These are phyloP conservation scores for Pygoscelis adeliae DNA, from an alignment of 2,113 vertebrate genomes.

Conservation along the genomic window DNA sequence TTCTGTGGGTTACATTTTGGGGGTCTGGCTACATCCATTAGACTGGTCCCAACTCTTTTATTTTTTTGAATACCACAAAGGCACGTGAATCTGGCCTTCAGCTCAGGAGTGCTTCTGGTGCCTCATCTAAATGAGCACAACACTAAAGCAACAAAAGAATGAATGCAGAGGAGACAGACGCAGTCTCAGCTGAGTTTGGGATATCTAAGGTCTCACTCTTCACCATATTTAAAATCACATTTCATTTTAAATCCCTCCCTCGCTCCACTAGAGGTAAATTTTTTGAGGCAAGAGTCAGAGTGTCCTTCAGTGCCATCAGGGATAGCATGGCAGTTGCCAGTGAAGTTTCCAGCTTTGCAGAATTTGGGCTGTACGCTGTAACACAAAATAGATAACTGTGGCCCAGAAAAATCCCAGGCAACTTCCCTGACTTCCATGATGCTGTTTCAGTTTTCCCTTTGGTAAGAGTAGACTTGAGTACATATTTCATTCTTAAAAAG, in stretches of 20 bases:
- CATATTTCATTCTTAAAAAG: not conserved
- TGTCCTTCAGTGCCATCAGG: fast-evolving
- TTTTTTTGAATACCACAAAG: fast-evolving
- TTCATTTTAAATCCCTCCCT: not conserved
- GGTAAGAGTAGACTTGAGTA: not conserved
- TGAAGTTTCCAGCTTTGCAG: not conserved
- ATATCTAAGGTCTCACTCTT: not conserved
- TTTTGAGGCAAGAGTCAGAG: not conserved
- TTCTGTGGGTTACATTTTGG: not conserved
- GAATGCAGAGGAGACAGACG: fast-evolving
- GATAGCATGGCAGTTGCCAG: not conserved
- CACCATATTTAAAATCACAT: not conserved
- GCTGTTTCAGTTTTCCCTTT: not conserved
- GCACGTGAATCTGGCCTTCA: not conserved
- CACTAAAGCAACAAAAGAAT: not conserved
- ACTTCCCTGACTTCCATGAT: not conserved
- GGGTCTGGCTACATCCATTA: not conserved
- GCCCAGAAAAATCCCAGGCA: not conserved
- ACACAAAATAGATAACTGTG: not conserved
- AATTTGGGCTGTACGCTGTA: not conserved
- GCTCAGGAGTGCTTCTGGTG: not conserved
- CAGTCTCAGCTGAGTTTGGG: not conserved
- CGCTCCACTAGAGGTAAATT: not conserved
- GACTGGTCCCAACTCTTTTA: not conserved
- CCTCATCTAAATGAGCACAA: not conserved